Conservation (phyloP, 1,140 invertebrate species). For the Lordiphosa mommai region DNA sequence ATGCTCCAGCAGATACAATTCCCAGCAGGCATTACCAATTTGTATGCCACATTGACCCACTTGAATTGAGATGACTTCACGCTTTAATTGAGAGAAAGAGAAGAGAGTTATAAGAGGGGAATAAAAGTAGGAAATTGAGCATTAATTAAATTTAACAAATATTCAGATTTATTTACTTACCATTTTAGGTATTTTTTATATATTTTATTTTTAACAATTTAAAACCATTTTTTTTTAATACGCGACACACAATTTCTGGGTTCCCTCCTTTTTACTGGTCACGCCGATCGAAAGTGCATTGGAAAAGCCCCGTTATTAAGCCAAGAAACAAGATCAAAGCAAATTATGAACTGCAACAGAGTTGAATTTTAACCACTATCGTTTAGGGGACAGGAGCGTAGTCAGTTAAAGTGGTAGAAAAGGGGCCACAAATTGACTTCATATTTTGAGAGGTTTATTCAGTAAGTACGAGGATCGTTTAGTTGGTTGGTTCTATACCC, state of each 20-base stretch:
- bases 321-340: constrained; percentile 13
- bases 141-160: too few relatives aligned
- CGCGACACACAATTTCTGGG: constrained; percentile 6
- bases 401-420: too few relatives aligned
- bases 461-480: too few relatives aligned
- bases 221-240: constrained; percentile 21
- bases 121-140: too few relatives aligned
- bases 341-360: constrained; percentile 33
- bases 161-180: constrained; percentile 14
- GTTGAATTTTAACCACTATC: constrained; percentile 15
- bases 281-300: constrained; percentile 38
- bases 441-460: too few relatives aligned
- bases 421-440: too few relatives aligned
- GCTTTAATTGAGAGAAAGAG: constrained; percentile 69
- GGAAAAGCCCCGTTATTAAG: constrained; percentile 44
- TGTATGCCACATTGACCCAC: constrained; percentile 86
- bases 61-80: constrained; percentile 86
- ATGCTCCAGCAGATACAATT: constrained; percentile 87
- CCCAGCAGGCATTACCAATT: constrained; percentile 90
- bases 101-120: too few relatives aligned
- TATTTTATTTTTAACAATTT: constrained; percentile 19
- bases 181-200: constrained; percentile 14
- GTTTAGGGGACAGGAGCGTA: too few relatives aligned
- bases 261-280: constrained; percentile 3
- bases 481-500: too few relatives aligned